Percentiles rank a stretch among this genome's conserved stretches.
Evolutionary conservation across 2,888 invertebrate genomes (phyloP).

Genomic region (Lacanobia wlatinum): DNA sequence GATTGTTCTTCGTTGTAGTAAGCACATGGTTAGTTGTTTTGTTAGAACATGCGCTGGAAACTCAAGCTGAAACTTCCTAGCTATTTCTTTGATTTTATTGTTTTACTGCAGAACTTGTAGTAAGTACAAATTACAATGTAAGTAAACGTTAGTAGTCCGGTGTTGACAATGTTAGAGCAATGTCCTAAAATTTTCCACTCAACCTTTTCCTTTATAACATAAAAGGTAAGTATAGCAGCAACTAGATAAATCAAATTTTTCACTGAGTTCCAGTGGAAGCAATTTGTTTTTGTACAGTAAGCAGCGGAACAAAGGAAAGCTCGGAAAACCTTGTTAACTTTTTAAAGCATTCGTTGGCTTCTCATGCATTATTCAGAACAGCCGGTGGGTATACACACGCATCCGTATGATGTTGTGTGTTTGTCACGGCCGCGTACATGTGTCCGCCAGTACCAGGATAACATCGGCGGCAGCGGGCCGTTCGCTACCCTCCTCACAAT

Average conservation of each 20-base stretch:
- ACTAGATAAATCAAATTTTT: slow-evolving; percentile 71
- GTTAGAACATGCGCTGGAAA: slow-evolving; percentile 39
- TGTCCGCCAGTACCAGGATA: slow-evolving; percentile 76
- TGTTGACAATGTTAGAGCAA: neutral
- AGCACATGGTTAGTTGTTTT: slow-evolving; percentile 54
- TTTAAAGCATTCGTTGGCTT: slow-evolving; percentile 87
- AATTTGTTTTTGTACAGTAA: slow-evolving; percentile 85
- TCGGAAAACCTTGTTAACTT: slow-evolving; percentile 89
- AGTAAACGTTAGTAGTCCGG: neutral
- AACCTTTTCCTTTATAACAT: slow-evolving; percentile 19
- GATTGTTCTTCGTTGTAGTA: slow-evolving; percentile 70
- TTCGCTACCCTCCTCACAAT: slow-evolving; percentile 84
- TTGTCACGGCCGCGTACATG: slow-evolving; percentile 76
- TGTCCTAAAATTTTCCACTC: neutral
- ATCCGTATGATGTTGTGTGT: slow-evolving; percentile 72
- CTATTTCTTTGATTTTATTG: slow-evolving; percentile 7
- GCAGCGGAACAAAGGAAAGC: slow-evolving; percentile 87
- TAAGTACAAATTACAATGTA: neutral
- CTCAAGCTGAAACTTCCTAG: slow-evolving; percentile 22
- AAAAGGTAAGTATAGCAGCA: slow-evolving; percentile 24
- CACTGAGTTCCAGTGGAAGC: slow-evolving; percentile 76
- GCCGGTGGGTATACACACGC: slow-evolving; percentile 72
- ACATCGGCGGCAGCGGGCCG: slow-evolving; percentile 69
- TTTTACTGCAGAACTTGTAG: slow-evolving; percentile 3
- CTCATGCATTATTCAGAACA: slow-evolving; percentile 87